Base-by-base conservation (phyloP, 2,113 vertebrate species). In the Cebidichthys violaceus region DNA sequence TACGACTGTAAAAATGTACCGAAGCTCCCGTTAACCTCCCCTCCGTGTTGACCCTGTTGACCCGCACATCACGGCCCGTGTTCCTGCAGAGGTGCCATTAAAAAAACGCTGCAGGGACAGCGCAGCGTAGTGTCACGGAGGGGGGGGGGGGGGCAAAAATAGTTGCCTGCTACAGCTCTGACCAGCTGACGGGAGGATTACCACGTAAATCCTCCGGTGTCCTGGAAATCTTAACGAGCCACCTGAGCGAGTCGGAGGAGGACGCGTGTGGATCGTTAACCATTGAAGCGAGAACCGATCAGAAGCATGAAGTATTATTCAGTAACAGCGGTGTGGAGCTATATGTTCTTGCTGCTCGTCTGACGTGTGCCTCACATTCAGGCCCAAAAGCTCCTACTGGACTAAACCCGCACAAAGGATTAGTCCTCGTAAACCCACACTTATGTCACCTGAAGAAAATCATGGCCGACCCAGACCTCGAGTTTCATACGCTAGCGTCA, bases 191-290 rank as follows among this genome's bases (percentile, higher is more conserved):
- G 57, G 62, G 37, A 43, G 85, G 92, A 92, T 93, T 93, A 92
- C 77, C n/a, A 0, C 13, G 82, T 69, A 87, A 92, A 92, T 89
- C 91, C 88, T n/a, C n/a, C 14, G 4, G 27, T 84, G 86, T 84
- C 91, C 89, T 85, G 86, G 88, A 91, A 92, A 89, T 82, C 83
- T 85, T 85, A 88, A 86, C 69, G 27, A 84, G 72, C 71, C 35
- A 43, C 62, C 78, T 84, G 71, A 90, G 88, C 75, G 66, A 62
- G 86, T 77, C 15, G 17, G 14, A 29, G 79, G 13, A 39, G 79
- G 64, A 5, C 52, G 68, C 73, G 6, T 70, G 45, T 15, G 22
- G 35, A 35, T 72, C 69, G 62, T 27, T 18, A 31, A 31, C 4
- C 47, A 43, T 54, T 55, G 29, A 54, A 37, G 27, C 0, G 10